A percentile compares a stretch with the other conserved stretches of the same genome.
Conservation (phyloP, 2,888 invertebrate species). For the Drosophila suboccidentalis region DNA sequence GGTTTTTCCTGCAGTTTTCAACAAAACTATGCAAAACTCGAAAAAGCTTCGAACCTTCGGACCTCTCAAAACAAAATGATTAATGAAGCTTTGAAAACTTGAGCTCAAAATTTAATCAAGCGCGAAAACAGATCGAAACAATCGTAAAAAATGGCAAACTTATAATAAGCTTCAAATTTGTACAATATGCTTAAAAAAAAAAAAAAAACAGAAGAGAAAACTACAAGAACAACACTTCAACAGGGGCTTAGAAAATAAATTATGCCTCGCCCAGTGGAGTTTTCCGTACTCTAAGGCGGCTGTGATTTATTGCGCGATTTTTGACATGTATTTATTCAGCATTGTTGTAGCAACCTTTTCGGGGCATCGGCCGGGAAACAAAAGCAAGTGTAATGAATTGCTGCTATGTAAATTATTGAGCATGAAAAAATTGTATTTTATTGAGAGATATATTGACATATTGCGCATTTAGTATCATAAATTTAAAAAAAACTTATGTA, state of each 20-base stretch:
- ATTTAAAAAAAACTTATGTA: slow-evolving; percentile 25
- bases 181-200: slow-evolving; percentile 57
- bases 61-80: slow-evolving; percentile 60
- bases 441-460: slow-evolving; percentile 29
- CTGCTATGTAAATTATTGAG: slow-evolving; percentile 28
- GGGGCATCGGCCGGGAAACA: neutral
- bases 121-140: slow-evolving; percentile 71
- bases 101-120: slow-evolving; percentile 79
- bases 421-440: slow-evolving; percentile 11
- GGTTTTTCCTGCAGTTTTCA: slow-evolving; percentile 32
- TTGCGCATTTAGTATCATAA: slow-evolving; percentile 19
- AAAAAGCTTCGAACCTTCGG: slow-evolving; percentile 2
- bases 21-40: slow-evolving; percentile 43
- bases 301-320: slow-evolving; percentile 75
- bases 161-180: slow-evolving; percentile 77
- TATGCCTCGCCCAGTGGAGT: slow-evolving; percentile 45
- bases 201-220: slow-evolving; percentile 8
- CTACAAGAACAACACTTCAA: slow-evolving; percentile 34
- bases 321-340: slow-evolving; percentile 63
- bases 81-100: slow-evolving; percentile 74
- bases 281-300: slow-evolving; percentile 28
- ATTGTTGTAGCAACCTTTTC: slow-evolving; percentile 23
- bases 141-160: slow-evolving; percentile 59
- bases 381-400: slow-evolving; percentile 51
- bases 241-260: slow-evolving; percentile 70